phyloP scores from a whole-genome alignment of 2,888 invertebrate species.

The Phyllotreta striolata region DNA sequence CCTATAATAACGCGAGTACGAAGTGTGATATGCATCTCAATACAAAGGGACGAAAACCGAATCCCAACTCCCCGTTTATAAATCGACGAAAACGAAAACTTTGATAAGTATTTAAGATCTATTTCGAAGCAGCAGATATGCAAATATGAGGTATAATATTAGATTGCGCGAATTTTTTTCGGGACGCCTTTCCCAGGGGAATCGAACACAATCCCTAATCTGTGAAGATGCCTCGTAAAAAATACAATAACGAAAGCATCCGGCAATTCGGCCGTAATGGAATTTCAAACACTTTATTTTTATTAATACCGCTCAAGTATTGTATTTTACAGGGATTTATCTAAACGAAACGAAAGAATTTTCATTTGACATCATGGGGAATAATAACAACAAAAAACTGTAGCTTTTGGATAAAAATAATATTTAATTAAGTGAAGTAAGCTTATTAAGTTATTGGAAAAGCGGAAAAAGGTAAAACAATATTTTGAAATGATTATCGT shows the following conservation, averaged over 20 bases:
- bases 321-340: conserved; percentile 20
- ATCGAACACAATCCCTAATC: conserved; percentile 52
- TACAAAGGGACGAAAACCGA: conserved; percentile 46
- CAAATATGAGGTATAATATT: conserved; percentile 58
- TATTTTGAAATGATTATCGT: conserved; percentile 28
- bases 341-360: background rate
- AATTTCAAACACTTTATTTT: conserved; percentile 39
- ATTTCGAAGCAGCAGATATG: conserved; percentile 55
- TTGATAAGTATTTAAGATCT: conserved; percentile 58
- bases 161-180: conserved; percentile 56
- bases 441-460: too few species aligned
- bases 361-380: too few species aligned
- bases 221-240: conserved; percentile 54
- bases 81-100: conserved; percentile 38
- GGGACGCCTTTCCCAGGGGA: conserved; percentile 42
- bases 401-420: too few species aligned
- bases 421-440: too few species aligned
- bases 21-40: conserved; percentile 33
- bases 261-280: conserved; percentile 37
- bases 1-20: conserved; percentile 31
- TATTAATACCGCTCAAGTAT: conserved; percentile 30
- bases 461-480: background rate
- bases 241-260: conserved; percentile 52
- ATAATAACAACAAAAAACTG: too few species aligned
- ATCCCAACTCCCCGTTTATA: conserved; percentile 27